Evolutionary conservation across 2,113 vertebrate species (phyloP).

Genomic region (Eptesicus fuscus): DNA sequence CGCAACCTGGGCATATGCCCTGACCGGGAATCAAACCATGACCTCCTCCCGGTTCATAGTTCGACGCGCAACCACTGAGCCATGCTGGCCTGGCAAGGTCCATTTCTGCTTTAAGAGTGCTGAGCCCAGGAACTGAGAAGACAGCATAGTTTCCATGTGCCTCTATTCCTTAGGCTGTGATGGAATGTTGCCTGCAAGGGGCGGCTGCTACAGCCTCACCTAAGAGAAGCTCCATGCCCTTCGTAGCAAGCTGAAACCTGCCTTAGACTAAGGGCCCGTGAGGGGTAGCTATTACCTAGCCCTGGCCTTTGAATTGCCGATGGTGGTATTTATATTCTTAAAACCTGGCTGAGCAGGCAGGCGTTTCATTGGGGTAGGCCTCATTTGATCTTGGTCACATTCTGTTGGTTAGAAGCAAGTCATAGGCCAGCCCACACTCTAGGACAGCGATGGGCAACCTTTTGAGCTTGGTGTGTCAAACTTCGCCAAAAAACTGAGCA

Average conservation of each 20-base stretch:
- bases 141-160: fast-evolving
- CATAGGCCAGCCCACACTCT: no score
- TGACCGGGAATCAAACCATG: no score
- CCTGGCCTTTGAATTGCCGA: slow-evolving; percentile 39
- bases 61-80: no score
- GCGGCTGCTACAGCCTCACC: background rate
- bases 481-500: no score
- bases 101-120: background rate
- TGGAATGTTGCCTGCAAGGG: background rate
- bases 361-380: background rate
- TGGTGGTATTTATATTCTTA: slow-evolving; percentile 33
- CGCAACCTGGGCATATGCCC: no score
- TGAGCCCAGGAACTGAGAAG: background rate
- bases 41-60: no score
- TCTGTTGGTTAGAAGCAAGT: background rate
- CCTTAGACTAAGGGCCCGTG: background rate
- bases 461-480: no score
- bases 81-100: no score
- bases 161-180: no score
- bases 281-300: slow-evolving; percentile 30
- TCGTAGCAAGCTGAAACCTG: slow-evolving; percentile 48
- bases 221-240: background rate
- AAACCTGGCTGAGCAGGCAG: slow-evolving; percentile 25
- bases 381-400: background rate
- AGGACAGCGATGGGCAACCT: no score